A percentile compares a stretch with the other conserved stretches of the same genome.
Evolutionary conservation across 1,140 invertebrate genomes (phyloP).

Genomic region (Cyclargus thomasi): DNA sequence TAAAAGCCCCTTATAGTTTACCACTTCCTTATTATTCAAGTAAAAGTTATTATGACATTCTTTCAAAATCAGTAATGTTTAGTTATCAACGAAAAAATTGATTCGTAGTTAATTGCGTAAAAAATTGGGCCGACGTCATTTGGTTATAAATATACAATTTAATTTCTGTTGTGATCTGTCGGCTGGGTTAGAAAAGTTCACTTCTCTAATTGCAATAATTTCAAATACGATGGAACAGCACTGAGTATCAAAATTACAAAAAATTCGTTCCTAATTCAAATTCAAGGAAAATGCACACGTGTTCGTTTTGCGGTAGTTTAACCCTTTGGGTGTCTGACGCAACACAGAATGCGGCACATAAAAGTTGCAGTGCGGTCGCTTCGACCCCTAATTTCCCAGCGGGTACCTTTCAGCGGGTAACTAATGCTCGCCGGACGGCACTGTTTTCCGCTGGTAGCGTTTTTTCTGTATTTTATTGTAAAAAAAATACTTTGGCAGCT

Average conservation of each 20-base stretch:
- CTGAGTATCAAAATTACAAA: not conserved
- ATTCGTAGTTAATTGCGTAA: too few species aligned
- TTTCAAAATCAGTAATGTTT: too few species aligned
- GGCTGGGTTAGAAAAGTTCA: too few species aligned
- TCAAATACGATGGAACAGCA: too few species aligned
- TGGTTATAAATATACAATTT: too few species aligned
- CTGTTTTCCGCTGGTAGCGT: constrained; percentile 18
- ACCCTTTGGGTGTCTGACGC: constrained; percentile 17
- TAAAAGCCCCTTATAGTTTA: too few species aligned
- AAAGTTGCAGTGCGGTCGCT: constrained; percentile 25
- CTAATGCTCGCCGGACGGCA: constrained; percentile 44
- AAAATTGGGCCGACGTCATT: too few species aligned
- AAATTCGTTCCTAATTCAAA: not conserved
- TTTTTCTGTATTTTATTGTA: constrained; percentile 14
- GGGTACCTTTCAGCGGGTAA: constrained; percentile 48
- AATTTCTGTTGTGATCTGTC: too few species aligned
- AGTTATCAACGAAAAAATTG: too few species aligned
- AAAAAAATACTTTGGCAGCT: not conserved
- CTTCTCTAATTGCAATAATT: too few species aligned
- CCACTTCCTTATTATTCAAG: too few species aligned
- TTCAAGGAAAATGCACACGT: not conserved
- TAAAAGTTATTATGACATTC: too few species aligned
- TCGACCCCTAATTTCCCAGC: constrained; percentile 50
- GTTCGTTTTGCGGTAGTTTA: not conserved
- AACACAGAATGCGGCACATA: constrained; percentile 26